Evolutionary conservation across 92 coral and sea anemone species (phyloP), one percentile per base, ranked within the genome.

Genomic region (Paragorgia papillata): DNA sequence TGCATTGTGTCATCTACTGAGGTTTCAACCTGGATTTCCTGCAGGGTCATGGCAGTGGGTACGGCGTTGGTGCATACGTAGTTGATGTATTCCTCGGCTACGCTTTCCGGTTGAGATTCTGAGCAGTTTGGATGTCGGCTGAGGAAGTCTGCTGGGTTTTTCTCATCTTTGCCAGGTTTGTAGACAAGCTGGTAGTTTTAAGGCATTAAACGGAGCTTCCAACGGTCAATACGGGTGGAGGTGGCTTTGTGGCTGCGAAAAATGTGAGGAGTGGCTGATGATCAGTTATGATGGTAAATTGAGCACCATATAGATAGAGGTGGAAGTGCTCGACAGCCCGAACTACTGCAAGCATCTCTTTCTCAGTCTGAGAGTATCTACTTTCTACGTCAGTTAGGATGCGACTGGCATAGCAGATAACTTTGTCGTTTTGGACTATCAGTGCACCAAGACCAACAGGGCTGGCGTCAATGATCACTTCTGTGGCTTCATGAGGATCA

Each of bases 251-350:
- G 57, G 53, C 68, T 57, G 2, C 48, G 19, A 46, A 82, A 82
- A 85, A 84, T 7, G 88, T 86, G 26, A 66, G 48, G 25, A 81
- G 85, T n/a, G 91, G 91, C 59, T 87, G 79, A 82, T 87, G 88
- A 58, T 87, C 88, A 18, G 89, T 87, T 49, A 85, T 44, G 43
- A 87, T 55, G 9, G 82, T 62, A 32, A 87, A 87, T 78, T 67
- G 57, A 80, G 75, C 85, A 14, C 87, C 88, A 49, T 87, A 81
- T 22, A 87, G 59, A 66, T 80, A 81, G 33, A 81, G 81, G 50
- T 84, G 87, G 53, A 41, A 86, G 30, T 78, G 86, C 75, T 87
- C 91, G 21, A 62, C 82, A 10, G 68, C 91, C 91, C 89, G 87
- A 22, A 90, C 88, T 19, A 60, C 89, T 2, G 86, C 88, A 10